These are phyloP conservation scores for Ranitomeya variabilis DNA, from an alignment of 2,113 vertebrate species.

Conservation along the genomic window DNA sequence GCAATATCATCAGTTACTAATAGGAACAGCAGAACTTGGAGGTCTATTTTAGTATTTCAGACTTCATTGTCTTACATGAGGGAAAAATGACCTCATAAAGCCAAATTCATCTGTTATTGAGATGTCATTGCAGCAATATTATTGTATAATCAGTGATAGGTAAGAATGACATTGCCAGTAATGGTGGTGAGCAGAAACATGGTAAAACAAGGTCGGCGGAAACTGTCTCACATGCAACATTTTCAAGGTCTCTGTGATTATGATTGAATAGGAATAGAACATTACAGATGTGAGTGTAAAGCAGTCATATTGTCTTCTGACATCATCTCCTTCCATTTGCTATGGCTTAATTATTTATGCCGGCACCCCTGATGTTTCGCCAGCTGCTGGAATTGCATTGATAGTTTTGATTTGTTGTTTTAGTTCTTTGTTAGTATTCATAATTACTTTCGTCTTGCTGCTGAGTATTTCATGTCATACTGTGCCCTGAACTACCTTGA, in stretches of 20 bases:
- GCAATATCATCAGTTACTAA: background rate
- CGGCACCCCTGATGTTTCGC: slow-evolving; percentile 55
- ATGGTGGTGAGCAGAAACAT: background rate
- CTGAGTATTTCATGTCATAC: slow-evolving; percentile 19
- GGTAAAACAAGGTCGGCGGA: background rate
- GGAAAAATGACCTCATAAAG: background rate
- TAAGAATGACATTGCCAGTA: background rate
- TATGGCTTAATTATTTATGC: slow-evolving; percentile 55
- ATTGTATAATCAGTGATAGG: background rate
- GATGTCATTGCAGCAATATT: background rate
- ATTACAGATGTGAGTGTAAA: slow-evolving; percentile 48
- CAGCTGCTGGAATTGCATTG: slow-evolving; percentile 53
- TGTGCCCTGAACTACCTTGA: slow-evolving; percentile 30
- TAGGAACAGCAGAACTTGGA: background rate
- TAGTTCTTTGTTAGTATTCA: slow-evolving; percentile 50
- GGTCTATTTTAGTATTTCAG: background rate
- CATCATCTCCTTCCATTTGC: slow-evolving; percentile 33
- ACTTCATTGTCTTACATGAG: background rate
- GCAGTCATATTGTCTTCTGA: slow-evolving; percentile 39
- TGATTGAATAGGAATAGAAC: slow-evolving; percentile 44
- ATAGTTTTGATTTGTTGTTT: slow-evolving; percentile 56
- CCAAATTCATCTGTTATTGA: background rate
- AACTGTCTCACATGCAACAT: background rate
- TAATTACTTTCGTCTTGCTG: slow-evolving; percentile 37
- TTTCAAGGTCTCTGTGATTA: slow-evolving; percentile 54